Base-by-base conservation (phyloP, 1,140 invertebrate genomes). In the Gonioctena quinquepunctata region DNA sequence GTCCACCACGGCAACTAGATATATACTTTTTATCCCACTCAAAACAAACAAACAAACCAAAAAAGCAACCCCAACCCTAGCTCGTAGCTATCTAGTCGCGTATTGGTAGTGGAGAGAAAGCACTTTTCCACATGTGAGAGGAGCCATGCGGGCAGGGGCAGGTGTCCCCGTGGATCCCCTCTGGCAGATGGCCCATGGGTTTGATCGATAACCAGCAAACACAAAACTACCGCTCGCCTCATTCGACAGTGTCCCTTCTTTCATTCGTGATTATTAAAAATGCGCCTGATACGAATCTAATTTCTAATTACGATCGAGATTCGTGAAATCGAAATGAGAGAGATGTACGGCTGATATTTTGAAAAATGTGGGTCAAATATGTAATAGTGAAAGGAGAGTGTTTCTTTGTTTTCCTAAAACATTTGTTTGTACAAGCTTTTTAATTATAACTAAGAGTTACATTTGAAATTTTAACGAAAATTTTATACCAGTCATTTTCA, bases 131-230 rank as follows among this genome's bases (percentile, higher is more conserved):
- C 16, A 42, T 42, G 16, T 42, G 13, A 18, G 52, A 54, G 19
- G 52, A 23, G 52, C 19, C 52, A 54, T 54, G 52, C 52, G 52
- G 52, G 52, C 8, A 54, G 3, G 18, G 52, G 52, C 52, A 54
- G 52, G 52, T 54, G 52, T 54, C 52, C 52, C 52, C 22, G 52
- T 54, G 52, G 18, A 54, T 54, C 52, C 52, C 52, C 52, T 54
- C 52, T 18, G 11, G 52, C 52, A 54, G 52, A 54, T 54, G 52
- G 52, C 19, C 22, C 7, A 18, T 11, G 33, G 52, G 18, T 54
- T 54, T 23, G 52, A 54, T 54, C 52, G 52, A 54, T 54, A 54
- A n/a, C 16, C n/a, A n/a, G n/a, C n/a, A n/a, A n/a, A n/a, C n/a
- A n/a, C n/a, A n/a, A 42, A 42, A 42, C 33, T 42, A n/a, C 33